Base-by-base conservation (phyloP, 2,113 vertebrate genomes). In the Platycercus adscitus region DNA sequence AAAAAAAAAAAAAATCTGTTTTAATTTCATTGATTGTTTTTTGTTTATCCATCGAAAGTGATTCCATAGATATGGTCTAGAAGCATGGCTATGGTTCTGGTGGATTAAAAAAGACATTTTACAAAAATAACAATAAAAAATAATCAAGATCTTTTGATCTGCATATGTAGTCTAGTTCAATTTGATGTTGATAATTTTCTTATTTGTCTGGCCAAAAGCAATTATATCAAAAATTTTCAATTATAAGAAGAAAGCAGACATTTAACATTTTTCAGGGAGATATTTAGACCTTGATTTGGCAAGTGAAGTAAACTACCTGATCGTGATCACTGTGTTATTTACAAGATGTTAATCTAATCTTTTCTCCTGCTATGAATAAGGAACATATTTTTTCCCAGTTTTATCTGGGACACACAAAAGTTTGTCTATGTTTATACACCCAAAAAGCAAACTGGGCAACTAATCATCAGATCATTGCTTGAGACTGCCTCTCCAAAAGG, bases 391-490 rank as follows among this genome's bases (percentile, higher is more conserved):
- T 77, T 81, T 77, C 53, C 15, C 77, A 17, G 13, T 5, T 84
- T 87, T 69, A 4, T 55, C 43, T 82, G 33, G 15, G 86, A 63
- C 0, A 17, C 23, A 28, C 9, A 76, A 56, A 82, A 23, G 7
- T 50, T 83, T 1, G 0, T 17, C 13, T 60, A 3, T 73, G 64
- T 68, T 81, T 73, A 65, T 39, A 47, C 7, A 66, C 4, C 9
- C 8, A 37, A 73, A 86, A 87, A 83, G 1, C 12, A 68, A 86
- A 83, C 7, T 25, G 35, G 13, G 10, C 4, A 58, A 68, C 4
- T 49, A 21, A 53, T 55, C 1, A 0, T 19, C 1, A 0, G 18
- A 44, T 73, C 49, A 17, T 25, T 79, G 24, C 5, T 7, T 58
- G 50, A 2, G 17, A 35, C 46, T 66, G 24, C 1, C 81, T 73